Evolutionary conservation across 2,113 vertebrate species (phyloP), one percentile per base, ranked within the genome.

Genomic region (Platycercus adscitus): DNA sequence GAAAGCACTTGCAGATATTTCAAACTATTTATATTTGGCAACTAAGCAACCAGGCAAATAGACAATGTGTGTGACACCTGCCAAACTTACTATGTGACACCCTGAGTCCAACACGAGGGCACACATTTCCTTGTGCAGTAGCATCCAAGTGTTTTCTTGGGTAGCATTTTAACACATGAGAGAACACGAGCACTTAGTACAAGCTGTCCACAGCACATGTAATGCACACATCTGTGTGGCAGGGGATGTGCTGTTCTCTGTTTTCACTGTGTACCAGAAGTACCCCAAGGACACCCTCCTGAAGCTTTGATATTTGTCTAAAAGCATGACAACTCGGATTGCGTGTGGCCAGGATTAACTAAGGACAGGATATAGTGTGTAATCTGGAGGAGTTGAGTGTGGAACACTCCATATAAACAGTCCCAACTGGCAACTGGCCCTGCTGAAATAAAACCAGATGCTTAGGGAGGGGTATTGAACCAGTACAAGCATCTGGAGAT

Each of bases 281-380:
- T 41, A 90, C 80, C 91, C 81, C 84, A 77, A 94, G 88, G 80
- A 87, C 80, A 72, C 73, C 47, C 46, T 94, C 92, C 77, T 93
- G 86, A 85, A 93, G 86, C 91, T 93, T 95, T 96, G 93, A 93
- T 97, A 83, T 68, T 96, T 91, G 55, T 66, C 86, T 91, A 33
- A 87, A 96, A 92, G 83, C 86, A 93, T 71, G 61, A 93, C 81
- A 90, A 84, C 52, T 88, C 90, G 70, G 93, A 56, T 85, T 95
- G 88, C 3, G 44, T 97, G 96, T 95, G 93, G 96, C 73, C 93
- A 77, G 95, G 94, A 94, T 96, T 95, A 95, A 87, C 86, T 84
- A 29, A 71, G 83, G 88, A 95, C 86, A 92, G 91, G 96, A 95
- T 96, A 94, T 56, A 87, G 91, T 76, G 88, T 82, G 88, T 95